Conservation (phyloP, 2,888 invertebrate species). For the Deroplatys truncata region DNA sequence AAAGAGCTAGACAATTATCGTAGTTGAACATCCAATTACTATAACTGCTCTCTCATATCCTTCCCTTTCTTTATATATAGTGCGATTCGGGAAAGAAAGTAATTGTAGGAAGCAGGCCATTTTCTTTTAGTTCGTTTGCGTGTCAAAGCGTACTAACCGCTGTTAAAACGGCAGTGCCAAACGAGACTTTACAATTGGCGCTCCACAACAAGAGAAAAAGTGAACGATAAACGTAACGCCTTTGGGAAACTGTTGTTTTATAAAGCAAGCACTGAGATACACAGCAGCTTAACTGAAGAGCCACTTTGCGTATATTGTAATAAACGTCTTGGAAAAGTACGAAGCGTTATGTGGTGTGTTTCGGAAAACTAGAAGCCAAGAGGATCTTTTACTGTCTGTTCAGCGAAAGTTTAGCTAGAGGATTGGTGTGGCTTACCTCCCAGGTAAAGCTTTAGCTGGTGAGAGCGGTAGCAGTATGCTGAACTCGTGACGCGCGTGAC, state of each 20-base stretch:
- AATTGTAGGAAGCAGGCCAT: not conserved
- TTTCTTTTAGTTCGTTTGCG: not conserved
- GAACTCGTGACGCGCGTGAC: too few species aligned
- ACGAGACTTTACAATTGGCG: not conserved
- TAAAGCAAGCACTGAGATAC: not conserved
- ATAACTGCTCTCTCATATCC: not conserved
- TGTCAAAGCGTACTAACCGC: not conserved
- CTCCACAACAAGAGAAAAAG: not conserved
- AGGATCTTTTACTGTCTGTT: too few species aligned
- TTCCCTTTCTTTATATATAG: not conserved
- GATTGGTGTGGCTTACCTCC: too few species aligned
- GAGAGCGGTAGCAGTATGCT: too few species aligned
- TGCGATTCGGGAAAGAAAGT: not conserved
- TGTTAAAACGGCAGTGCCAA: not conserved
- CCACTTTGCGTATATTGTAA: not conserved
- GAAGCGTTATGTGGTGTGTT: too few species aligned
- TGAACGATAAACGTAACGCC: not conserved
- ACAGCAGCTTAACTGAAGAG: not conserved
- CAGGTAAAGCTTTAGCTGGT: too few species aligned
- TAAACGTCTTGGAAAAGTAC: too few species aligned
- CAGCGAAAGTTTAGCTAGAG: too few species aligned
- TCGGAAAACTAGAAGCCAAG: too few species aligned
- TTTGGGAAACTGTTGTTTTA: not conserved
- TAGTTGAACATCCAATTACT: not conserved
- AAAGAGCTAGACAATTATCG: not conserved